These are phyloP conservation scores for Ariopsis seemanni DNA, from an alignment of 2,113 vertebrate species.

Conservation along the genomic window DNA sequence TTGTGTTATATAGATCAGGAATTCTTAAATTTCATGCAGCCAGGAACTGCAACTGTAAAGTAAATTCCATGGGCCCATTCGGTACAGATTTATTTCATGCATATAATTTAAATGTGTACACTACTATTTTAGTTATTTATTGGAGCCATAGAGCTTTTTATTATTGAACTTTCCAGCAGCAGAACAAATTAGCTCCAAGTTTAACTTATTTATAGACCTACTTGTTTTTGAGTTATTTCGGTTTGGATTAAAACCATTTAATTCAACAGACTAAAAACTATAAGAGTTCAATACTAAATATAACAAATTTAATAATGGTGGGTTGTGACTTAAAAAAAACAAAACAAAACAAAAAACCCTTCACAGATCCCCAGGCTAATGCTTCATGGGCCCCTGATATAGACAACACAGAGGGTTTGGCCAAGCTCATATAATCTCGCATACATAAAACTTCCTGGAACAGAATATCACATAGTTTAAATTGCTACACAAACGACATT, in stretches of 20 bases:
- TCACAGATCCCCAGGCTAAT: not conserved
- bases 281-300: not conserved
- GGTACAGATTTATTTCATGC: not conserved
- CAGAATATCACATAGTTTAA: not conserved
- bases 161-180: not conserved
- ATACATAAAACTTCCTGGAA: conserved; percentile 3
- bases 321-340: not conserved
- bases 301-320: not conserved
- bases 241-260: not conserved
- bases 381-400: not conserved
- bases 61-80: not conserved
- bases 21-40: not conserved
- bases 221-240: not conserved
- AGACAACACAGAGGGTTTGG: conserved; percentile 20
- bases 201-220: not conserved
- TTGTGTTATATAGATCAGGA: not conserved
- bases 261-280: not conserved
- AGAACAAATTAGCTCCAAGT: not conserved
- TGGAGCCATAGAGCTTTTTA: not conserved
- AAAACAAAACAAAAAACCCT: not conserved
- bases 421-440: not conserved
- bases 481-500: not conserved
- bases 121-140: not conserved
- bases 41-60: not conserved
- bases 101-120: not conserved